These are phyloP conservation scores for Clanis bilineata DNA, from an alignment of 2,888 invertebrate genomes.

Conservation along the genomic window DNA sequence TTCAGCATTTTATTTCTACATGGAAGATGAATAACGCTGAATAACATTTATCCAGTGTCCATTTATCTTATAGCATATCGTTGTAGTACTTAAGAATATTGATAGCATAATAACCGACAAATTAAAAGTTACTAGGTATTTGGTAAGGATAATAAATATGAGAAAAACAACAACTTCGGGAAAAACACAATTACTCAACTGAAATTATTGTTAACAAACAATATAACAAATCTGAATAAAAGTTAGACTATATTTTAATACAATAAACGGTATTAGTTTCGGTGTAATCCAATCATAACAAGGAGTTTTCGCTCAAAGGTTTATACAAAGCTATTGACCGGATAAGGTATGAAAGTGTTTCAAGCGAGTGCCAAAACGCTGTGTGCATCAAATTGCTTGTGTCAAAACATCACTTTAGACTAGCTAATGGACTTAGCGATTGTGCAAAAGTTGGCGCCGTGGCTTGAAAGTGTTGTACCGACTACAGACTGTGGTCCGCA, in stretches of 20 bases:
- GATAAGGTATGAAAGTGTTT: conserved; percentile 48
- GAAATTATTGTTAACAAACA: too few relatives aligned
- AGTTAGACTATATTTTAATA: background rate
- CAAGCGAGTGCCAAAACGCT: conserved; percentile 37
- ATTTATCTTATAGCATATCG: too few relatives aligned
- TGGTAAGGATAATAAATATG: too few relatives aligned
- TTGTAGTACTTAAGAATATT: too few relatives aligned
- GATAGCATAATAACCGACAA: too few relatives aligned
- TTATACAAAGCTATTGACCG: conserved; percentile 53
- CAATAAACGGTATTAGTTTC: background rate
- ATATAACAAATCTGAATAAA: too few relatives aligned
- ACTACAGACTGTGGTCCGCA: conserved; percentile 39
- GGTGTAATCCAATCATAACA: conserved; percentile 6
- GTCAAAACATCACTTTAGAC: conserved; percentile 51
- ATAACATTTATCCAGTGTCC: too few relatives aligned
- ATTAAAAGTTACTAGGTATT: too few relatives aligned
- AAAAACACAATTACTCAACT: too few relatives aligned
- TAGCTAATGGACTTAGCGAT: conserved; percentile 65
- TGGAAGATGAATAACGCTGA: too few relatives aligned
- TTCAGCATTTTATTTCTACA: background rate
- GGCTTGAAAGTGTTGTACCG: conserved; percentile 40
- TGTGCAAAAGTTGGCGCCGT: conserved; percentile 51
- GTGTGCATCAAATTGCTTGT: conserved; percentile 55
- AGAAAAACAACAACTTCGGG: too few relatives aligned
- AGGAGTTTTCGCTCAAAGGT: conserved; percentile 35